Conservation (phyloP, 1,140 invertebrate species). For the Pseudomyrmex dendroicus region DNA sequence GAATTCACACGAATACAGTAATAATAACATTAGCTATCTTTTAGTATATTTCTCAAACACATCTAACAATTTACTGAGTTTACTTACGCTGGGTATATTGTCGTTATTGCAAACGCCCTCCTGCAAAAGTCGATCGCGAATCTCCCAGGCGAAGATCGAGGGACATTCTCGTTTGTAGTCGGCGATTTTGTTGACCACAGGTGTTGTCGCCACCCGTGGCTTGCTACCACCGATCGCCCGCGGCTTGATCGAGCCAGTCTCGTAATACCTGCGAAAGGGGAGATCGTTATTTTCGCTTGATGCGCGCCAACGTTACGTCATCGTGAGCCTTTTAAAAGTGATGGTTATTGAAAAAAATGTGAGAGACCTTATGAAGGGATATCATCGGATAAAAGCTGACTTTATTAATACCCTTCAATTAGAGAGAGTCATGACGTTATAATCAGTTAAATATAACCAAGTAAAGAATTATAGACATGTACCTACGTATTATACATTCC, state of each 20-base stretch:
- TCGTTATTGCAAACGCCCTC: constrained; percentile 99
- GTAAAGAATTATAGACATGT: constrained; percentile 9
- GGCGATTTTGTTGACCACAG: constrained; percentile 97
- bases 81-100: constrained; percentile 99
- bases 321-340: constrained; percentile 2
- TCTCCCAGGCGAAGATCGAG: constrained; percentile 99
- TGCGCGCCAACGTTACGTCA: not conserved
- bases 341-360: constrained; percentile 24
- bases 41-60: not conserved
- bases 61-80: not conserved
- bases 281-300: constrained; percentile 6
- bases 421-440: not conserved
- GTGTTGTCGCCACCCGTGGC: constrained; percentile 97
- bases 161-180: constrained; percentile 98
- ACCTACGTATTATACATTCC: not conserved
- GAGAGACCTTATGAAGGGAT: not conserved
- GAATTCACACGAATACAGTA: not conserved
- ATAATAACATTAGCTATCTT: not conserved
- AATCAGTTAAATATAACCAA: not conserved
- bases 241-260: constrained; percentile 98
- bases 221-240: constrained; percentile 98
- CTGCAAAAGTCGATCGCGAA: constrained; percentile 96
- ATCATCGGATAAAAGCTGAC: constrained; percentile 21
- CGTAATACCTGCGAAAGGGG: constrained; percentile 93
- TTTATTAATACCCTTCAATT: constrained; percentile 27